A percentile compares a stretch with the other conserved stretches of the same genome.
Evolutionary conservation across 2,113 vertebrate species (phyloP).

Genomic region (Emydocephalus ijimae): DNA sequence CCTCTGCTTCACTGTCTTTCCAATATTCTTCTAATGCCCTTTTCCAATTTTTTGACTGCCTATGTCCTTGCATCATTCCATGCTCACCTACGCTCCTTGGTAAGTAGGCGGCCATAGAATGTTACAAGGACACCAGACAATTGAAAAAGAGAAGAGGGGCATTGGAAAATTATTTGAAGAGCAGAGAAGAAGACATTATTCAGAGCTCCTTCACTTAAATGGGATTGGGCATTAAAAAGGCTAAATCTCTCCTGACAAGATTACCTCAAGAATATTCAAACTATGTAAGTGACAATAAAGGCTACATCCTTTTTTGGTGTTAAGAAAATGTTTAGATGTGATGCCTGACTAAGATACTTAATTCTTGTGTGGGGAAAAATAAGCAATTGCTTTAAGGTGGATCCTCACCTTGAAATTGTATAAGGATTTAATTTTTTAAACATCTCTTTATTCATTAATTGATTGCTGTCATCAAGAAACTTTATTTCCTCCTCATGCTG

Average conservation of each 20-base stretch:
- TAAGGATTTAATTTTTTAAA: neutral
- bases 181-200: neutral
- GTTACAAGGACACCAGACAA: neutral
- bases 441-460: neutral
- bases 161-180: neutral
- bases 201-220: neutral
- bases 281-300: neutral
- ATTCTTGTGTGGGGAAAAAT: neutral
- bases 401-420: neutral
- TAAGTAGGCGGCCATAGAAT: neutral
- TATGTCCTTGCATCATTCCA: neutral
- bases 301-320: neutral
- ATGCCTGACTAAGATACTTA: neutral
- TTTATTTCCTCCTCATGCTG: neutral
- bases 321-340: neutral
- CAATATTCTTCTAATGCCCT: neutral
- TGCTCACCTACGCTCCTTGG: neutral
- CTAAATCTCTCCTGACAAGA: neutral
- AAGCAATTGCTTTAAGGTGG: neutral
- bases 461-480: neutral
- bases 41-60: neutral
- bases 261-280: neutral
- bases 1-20: neutral
- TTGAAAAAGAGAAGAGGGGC: neutral
- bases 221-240: neutral